Evolutionary conservation across 2,888 invertebrate genomes (phyloP), one percentile per base, ranked within the genome.

Genomic region (Andrena bicolor): DNA sequence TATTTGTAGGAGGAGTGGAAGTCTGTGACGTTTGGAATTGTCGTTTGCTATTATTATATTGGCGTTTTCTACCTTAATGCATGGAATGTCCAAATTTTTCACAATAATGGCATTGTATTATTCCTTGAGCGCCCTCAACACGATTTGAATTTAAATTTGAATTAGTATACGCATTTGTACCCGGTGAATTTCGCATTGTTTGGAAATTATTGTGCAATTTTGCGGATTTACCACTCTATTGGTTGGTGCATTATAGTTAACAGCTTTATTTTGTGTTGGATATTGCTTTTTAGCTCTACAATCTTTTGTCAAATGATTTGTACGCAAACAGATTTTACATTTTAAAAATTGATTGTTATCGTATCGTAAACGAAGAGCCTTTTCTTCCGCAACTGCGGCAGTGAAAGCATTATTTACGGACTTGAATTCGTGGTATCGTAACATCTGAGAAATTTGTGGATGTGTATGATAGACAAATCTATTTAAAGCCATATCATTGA

Each of bases 31-130:
- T 1, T 49, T 32, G 71, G 1, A 16, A 2, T 5, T 35, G 32
- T 20, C 13, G 8, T 2, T 2, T 63, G 2, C 16, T 7, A 10
- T 72, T 72, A 51, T 61, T 64, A 23, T 53, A 64, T 20, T 63
- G 30, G 0, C 32, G 23, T 23, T 63, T 72, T 1, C 71, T 48
- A 63, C 71, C 63, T 60, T 72, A 51, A 1, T 23, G 20, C n/a
- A 72, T 72, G 1, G 26, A 7, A 16, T 72, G 53, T 10, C 72
- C 72, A 2, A 72, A 53, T 1, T 28, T 51, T 53, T 72, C 64
- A 3, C 63, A 72, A 13, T 72, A 63, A 7, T 51, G 23, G 4
- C 72, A 72, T n/a, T 51, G 61, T 6, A n/a, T 68, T 10, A 20
- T 20, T 66, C 23, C 16, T 49, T 16, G 51, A 5, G 8, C 4